Percentiles rank a stretch among this genome's conserved stretches.
These are phyloP conservation scores for Riparia riparia DNA, from an alignment of 2,113 vertebrate genomes.

Conservation along the genomic window DNA sequence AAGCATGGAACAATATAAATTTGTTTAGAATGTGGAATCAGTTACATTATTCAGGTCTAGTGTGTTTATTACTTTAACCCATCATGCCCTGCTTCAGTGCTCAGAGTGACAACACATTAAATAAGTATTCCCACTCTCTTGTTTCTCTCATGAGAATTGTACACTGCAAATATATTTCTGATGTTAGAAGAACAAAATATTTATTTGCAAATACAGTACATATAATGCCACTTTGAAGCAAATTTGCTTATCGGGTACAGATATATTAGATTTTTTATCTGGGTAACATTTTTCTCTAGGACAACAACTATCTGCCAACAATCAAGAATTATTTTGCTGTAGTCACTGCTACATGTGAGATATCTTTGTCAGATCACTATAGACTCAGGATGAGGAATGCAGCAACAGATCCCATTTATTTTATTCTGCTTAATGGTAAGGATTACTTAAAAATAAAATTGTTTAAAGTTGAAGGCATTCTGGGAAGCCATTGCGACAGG, in stretches of 20 bases:
- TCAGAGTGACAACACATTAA: not conserved
- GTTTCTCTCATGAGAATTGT: not conserved
- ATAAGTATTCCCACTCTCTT: not conserved
- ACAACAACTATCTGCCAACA: not conserved
- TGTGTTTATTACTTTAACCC: conserved; percentile 50
- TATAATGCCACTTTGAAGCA: not conserved
- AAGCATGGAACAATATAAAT: conserved; percentile 18
- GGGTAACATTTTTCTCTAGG: not conserved
- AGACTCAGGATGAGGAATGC: not conserved
- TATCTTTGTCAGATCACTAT: not conserved
- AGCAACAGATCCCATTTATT: not conserved
- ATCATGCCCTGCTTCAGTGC: not conserved
- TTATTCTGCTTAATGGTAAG: not conserved
- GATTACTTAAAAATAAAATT: not conserved
- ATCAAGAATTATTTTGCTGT: not conserved
- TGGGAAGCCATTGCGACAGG: not conserved
- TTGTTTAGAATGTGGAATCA: conserved; percentile 11
- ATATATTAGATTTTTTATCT: not conserved
- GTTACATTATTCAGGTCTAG: not conserved
- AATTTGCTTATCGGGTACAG: not conserved
- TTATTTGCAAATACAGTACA: not conserved
- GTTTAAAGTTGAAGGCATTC: not conserved
- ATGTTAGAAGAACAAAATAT: not conserved
- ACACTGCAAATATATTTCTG: not conserved
- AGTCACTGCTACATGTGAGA: not conserved